Evolutionary conservation across 2,888 invertebrate genomes (phyloP).

Genomic region (Polydesmus complanatus): DNA sequence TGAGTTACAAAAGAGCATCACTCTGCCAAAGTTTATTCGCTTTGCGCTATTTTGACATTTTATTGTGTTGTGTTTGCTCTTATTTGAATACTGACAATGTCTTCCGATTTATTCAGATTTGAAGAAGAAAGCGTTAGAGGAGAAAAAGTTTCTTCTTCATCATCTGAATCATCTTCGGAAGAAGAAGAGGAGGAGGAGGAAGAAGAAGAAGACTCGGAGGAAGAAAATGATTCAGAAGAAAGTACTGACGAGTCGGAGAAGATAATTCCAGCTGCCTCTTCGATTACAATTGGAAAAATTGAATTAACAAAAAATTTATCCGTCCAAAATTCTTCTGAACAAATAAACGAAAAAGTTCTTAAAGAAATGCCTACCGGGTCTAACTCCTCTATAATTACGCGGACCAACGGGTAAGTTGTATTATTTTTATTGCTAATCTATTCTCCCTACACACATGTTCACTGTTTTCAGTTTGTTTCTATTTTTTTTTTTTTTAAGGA

Average conservation of each 20-base stretch:
- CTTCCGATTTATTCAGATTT: background rate
- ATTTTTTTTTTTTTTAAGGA: too few species aligned
- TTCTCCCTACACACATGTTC: too few species aligned
- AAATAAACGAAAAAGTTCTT: too few species aligned
- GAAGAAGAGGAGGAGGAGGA: background rate
- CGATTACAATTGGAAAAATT: background rate
- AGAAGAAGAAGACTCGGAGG: background rate
- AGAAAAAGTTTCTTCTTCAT: background rate
- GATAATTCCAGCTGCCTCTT: too few species aligned
- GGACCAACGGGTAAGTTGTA: too few species aligned
- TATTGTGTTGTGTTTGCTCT: background rate
- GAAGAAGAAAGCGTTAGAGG: background rate
- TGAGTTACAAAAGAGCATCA: background rate
- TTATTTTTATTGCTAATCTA: too few species aligned
- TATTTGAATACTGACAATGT: background rate
- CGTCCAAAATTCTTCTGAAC: too few species aligned
- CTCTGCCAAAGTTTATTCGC: background rate
- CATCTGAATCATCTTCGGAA: background rate
- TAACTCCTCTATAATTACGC: too few species aligned
- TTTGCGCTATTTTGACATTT: background rate
- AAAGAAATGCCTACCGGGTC: too few species aligned
- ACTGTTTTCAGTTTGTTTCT: too few species aligned
- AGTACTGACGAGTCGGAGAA: too few species aligned
- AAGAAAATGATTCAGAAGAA: too few species aligned
- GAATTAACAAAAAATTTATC: background rate